Evolutionary conservation across 2,113 vertebrate genomes (phyloP).

Genomic region (Catagonus wagneri): DNA sequence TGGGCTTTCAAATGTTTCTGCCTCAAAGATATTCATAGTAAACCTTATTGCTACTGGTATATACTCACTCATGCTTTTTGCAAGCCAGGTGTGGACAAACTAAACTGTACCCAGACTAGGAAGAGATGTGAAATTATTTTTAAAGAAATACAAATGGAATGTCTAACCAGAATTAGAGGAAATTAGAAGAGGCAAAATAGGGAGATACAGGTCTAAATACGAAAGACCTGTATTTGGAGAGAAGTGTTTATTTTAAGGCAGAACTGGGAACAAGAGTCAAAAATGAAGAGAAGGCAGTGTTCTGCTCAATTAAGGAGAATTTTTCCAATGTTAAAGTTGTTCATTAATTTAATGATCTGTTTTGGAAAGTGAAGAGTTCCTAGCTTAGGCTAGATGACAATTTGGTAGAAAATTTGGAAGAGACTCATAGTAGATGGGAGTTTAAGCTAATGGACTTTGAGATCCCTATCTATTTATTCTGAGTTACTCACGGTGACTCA

Average conservation of each 20-base stretch:
- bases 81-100: neutral
- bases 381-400: neutral
- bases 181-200: neutral
- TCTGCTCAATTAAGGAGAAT: neutral
- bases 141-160: neutral
- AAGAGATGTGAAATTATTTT: neutral
- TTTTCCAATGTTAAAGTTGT: neutral
- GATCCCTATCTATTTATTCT: slow-evolving; percentile 52
- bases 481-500: neutral
- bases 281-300: neutral
- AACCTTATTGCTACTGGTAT: neutral
- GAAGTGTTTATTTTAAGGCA: neutral
- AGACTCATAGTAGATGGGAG: neutral
- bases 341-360: slow-evolving; percentile 57
- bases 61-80: neutral
- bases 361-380: neutral
- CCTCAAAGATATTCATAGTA: neutral
- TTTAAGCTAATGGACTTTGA: slow-evolving; percentile 27
- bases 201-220: neutral
- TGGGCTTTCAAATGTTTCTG: neutral
- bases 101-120: neutral
- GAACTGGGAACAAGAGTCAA: neutral
- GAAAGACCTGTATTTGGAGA: neutral
- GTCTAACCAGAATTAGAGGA: neutral
- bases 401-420: neutral